Conservation (phyloP, 2,113 vertebrate species). For the Tyrannus savana region DNA sequence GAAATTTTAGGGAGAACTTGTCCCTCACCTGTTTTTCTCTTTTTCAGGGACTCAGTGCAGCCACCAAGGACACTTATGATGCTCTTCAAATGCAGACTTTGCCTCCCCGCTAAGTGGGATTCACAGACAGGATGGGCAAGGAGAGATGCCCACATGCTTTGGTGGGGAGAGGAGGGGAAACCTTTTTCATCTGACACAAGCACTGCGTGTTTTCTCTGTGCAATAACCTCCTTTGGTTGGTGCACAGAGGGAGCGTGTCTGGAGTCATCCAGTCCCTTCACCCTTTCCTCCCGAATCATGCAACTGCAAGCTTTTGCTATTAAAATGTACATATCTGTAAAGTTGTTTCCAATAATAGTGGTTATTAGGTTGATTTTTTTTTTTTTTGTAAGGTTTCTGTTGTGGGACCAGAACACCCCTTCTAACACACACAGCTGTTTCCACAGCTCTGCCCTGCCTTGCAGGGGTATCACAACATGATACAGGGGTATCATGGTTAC, state of each 20-base stretch:
- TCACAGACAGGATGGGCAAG: neutral
- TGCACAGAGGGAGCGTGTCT: neutral
- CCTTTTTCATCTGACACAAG: neutral
- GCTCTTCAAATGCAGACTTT: conserved; percentile 86
- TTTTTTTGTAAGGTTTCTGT: neutral
- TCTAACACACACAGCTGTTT: neutral
- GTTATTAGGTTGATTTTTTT: neutral
- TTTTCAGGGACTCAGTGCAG: conserved; percentile 83
- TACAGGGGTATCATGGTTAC: neutral
- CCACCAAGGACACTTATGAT: conserved; percentile 89
- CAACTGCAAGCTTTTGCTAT: conserved; percentile 1
- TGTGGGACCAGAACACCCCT: neutral
- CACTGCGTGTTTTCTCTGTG: neutral
- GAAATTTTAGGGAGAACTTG: neutral
- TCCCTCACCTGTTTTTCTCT: neutral
- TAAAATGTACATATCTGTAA: conserved; percentile 53
- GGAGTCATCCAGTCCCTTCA: neutral
- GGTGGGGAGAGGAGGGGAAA: neutral
- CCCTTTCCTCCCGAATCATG: neutral
- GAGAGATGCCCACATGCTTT: neutral
- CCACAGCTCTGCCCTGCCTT: neutral
- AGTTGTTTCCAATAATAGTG: neutral
- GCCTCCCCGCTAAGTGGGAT: conserved; percentile 60
- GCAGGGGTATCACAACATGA: neutral
- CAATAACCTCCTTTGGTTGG: neutral